Evolutionary conservation across 2,113 vertebrate genomes (phyloP).

Genomic region (Antechinus flavipes): DNA sequence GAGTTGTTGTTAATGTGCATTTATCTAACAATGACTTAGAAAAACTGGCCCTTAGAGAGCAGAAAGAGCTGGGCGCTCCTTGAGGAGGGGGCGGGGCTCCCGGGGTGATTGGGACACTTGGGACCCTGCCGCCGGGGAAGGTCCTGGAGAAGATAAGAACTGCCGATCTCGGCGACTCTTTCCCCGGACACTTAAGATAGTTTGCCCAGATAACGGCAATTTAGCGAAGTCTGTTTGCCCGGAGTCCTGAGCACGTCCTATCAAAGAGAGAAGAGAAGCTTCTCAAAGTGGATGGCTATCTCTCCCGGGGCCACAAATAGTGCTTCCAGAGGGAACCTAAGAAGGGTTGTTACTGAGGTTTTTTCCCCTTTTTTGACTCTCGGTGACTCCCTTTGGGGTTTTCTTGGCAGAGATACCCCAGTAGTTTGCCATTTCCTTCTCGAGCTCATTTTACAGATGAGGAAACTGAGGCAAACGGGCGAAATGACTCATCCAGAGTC

Average conservation of each 20-base stretch:
- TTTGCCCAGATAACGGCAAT: background rate
- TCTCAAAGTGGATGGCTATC: background rate
- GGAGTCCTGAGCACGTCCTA: background rate
- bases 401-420: too few species aligned
- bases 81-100: background rate
- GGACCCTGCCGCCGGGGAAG: background rate
- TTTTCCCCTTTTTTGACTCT: too few species aligned
- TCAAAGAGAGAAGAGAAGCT: background rate
- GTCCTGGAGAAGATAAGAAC: background rate
- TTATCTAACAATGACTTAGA: too few species aligned
- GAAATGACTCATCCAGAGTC: too few species aligned
- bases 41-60: background rate
- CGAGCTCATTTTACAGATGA: too few species aligned
- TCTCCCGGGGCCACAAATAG: background rate
- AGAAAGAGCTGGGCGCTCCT: background rate
- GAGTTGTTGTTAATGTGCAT: too few species aligned
- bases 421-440: too few species aligned
- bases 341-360: background rate
- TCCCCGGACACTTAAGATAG: background rate
- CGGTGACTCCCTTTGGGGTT: too few species aligned
- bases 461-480: too few species aligned
- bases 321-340: background rate
- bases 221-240: background rate
- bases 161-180: accelerated
- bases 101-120: accelerated